Base-by-base conservation (phyloP, 2,888 invertebrate species). In the Diabrotica balteata region DNA sequence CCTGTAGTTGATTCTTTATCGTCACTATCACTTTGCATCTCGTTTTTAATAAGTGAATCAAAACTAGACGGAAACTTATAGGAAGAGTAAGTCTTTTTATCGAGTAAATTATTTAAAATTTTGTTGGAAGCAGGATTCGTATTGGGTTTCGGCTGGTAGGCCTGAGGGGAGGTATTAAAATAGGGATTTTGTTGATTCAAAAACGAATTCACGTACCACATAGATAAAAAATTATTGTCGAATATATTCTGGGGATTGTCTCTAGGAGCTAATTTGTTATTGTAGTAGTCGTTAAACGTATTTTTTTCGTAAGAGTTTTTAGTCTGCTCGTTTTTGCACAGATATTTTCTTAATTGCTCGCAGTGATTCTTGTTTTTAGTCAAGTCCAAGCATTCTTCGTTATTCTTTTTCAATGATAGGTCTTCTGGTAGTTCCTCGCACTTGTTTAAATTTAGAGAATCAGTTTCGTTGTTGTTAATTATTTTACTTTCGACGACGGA, bases 131-230 rank as follows among this genome's bases (percentile, higher is more conserved):
- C 67, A 7, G 75, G 72, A 52, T 69, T 74, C 10, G 68, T 70
- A 50, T 72, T 75, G 4, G 74, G 62, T 10, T 73, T 74, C n/a
- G 71, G 44, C 7, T 68, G 66, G 54, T 70, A 72, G n/a, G 66
- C 57, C 32, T 32, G 32, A 4, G 69, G 50, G 22, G 66, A 50
- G 32, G 79, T 64, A 70, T 78, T 80, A 50, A 80, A 73, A 73
- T 81, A 82, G n/a, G 80, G 79, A 71, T 76, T 77, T 58, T 76
- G 75, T 55, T 77, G 77, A 60, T 70, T 72, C 9, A 84, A 73
- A 61, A 84, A 76, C 8, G 83, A 80, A 73, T 84, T 85, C 83
- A 85, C 83, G 76, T 86, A 86, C 83, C 86, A 83, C 64, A 73
- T 72, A 10, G 85, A 83, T 67, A 86, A 73, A 67, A 86, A 83